Conservation (phyloP, 2,797 vertebrate species). For the Darevskia nairensis region DNA sequence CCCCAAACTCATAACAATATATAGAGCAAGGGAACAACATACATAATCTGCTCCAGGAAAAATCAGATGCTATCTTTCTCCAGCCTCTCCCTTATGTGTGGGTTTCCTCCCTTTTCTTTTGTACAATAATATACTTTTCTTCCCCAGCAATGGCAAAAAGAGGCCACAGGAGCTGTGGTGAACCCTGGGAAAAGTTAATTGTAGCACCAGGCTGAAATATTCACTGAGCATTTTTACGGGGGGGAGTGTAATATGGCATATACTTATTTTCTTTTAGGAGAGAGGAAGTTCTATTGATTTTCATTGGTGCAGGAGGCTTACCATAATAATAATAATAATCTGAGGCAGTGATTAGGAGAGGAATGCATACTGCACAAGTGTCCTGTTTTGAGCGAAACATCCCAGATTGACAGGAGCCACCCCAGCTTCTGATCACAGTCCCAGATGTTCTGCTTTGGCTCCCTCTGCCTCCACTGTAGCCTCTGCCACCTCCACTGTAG, state of each 20-base stretch:
- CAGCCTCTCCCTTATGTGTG: not conserved
- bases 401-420: too few species aligned
- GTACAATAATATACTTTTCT: not conserved
- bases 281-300: not conserved
- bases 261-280: too few species aligned
- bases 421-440: too few species aligned
- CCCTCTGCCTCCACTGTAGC: too few species aligned
- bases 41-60: not conserved
- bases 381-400: too few species aligned
- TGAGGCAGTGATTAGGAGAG: too few species aligned
- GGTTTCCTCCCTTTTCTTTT: not conserved
- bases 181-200: not conserved
- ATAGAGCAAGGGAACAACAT: conserved; percentile 14
- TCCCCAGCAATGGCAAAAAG: not conserved
- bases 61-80: not conserved
- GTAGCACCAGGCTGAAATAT: not conserved
- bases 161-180: not conserved
- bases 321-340: not conserved
- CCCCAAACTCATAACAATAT: conserved; percentile 8
- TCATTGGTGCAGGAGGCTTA: not conserved
- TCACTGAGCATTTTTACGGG: not conserved
- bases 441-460: too few species aligned
- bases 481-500: too few species aligned
- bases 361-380: too few species aligned
- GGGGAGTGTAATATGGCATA: not conserved